Conservation (phyloP, 2,797 vertebrate species). For the Mormyrus proboscirostris region DNA sequence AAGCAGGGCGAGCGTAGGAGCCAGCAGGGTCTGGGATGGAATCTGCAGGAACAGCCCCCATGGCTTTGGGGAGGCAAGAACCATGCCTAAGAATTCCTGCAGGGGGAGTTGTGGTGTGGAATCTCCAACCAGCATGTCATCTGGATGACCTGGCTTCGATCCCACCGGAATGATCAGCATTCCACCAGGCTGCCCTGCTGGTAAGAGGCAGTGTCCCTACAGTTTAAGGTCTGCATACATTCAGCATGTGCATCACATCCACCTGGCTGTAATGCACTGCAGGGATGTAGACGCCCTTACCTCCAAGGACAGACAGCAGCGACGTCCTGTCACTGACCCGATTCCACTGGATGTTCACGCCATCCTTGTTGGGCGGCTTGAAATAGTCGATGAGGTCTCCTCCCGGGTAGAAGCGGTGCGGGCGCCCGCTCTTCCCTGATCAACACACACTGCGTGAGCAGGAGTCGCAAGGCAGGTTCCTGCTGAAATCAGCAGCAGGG, state of each 20-base stretch:
- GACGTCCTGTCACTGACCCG: constrained; percentile 38
- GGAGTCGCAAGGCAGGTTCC: not conserved
- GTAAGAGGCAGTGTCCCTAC: not conserved
- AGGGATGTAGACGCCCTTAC: constrained; percentile 28
- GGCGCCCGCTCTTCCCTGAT: constrained; percentile 44
- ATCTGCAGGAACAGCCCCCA: constrained; percentile 62
- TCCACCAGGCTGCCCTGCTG: constrained; percentile 51
- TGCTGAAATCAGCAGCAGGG: not conserved
- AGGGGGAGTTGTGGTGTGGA: constrained; percentile 34
- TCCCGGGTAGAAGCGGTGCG: constrained; percentile 61
- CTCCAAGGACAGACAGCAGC: constrained; percentile 42
- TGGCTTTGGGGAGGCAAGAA: constrained; percentile 31
- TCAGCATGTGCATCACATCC: not conserved
- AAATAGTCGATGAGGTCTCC: constrained; percentile 65
- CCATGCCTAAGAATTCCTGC: constrained; percentile 48
- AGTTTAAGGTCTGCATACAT: not conserved
- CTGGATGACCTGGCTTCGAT: constrained; percentile 29
- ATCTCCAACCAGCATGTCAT: constrained; percentile 43
- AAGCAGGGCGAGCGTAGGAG: constrained; percentile 53
- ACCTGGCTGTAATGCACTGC: not conserved
- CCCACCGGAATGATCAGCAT: constrained; percentile 58
- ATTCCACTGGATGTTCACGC: constrained; percentile 55
- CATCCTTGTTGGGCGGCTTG: constrained; percentile 38
- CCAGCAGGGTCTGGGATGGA: constrained; percentile 49
- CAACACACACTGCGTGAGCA: not conserved